Conservation (phyloP, 2,888 invertebrate species). For the Beris morrisii region DNA sequence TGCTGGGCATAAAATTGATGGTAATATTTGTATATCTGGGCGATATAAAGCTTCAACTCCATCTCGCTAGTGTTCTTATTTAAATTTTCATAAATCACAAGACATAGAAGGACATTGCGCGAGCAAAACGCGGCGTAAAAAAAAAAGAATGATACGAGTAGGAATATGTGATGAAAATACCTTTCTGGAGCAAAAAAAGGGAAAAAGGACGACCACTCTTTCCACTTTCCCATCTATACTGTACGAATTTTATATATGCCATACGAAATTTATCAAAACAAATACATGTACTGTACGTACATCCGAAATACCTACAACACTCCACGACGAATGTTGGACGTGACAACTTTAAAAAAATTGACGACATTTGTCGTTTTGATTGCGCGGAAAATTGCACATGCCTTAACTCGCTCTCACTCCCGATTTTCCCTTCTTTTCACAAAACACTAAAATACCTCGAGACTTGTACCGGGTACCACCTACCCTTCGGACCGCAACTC, state of each 20-base stretch:
- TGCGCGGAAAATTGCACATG: conserved; percentile 43
- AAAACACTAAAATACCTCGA: too few species aligned
- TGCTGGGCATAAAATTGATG: conserved; percentile 30
- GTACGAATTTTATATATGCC: not conserved
- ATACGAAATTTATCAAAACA: conserved; percentile 13
- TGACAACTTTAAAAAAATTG: conserved; percentile 45
- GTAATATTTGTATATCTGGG: conserved; percentile 17
- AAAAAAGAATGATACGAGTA: not conserved
- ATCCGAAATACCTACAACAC: conserved; percentile 1
- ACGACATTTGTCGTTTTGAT: conserved; percentile 46
- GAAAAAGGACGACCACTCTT: not conserved
- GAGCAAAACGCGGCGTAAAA: not conserved
- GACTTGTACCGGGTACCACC: too few species aligned
- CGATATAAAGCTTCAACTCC: not conserved
- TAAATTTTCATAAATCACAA: conserved; percentile 44
- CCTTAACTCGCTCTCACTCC: not conserved
- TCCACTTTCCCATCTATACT: not conserved
- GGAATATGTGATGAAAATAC: conserved; percentile 9
- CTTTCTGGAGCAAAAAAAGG: not conserved
- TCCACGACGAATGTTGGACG: conserved; percentile 41
- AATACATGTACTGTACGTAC: conserved; percentile 9
- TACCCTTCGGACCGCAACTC: too few species aligned
- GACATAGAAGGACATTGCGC: conserved; percentile 18
- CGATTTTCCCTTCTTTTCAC: not conserved
- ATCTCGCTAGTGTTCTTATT: conserved; percentile 41